Evolutionary conservation across 2,797 vertebrate genomes (phyloP).

Genomic region (Carcharodon carcharias): DNA sequence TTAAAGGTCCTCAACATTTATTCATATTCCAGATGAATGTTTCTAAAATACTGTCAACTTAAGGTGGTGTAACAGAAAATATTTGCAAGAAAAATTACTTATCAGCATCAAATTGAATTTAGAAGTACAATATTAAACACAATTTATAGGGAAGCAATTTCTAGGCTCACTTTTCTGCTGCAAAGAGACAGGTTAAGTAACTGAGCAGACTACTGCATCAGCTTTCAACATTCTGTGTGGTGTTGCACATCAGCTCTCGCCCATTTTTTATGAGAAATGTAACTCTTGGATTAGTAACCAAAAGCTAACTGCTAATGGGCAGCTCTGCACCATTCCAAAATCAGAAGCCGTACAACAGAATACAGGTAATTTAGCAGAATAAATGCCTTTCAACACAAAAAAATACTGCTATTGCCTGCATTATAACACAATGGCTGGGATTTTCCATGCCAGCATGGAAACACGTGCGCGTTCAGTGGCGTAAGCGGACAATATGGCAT

Average conservation of each 20-base stretch:
- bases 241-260: background rate
- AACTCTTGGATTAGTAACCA: background rate
- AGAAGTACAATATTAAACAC: background rate
- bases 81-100: background rate
- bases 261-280: background rate
- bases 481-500: too few species aligned
- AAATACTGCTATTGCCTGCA: background rate
- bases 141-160: background rate
- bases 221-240: background rate
- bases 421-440: background rate
- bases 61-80: background rate
- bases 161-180: background rate
- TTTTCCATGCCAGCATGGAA: too few species aligned
- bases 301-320: background rate
- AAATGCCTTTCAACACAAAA: background rate
- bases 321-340: background rate
- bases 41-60: background rate
- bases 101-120: slow-evolving; percentile 1
- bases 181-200: background rate
- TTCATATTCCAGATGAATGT: background rate
- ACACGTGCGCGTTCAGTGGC: too few species aligned
- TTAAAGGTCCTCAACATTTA: background rate
- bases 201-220: background rate
- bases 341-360: background rate
- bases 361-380: background rate